These are phyloP conservation scores for Centropus bengalensis DNA, from an alignment of 2,113 vertebrate genomes.

Conservation along the genomic window DNA sequence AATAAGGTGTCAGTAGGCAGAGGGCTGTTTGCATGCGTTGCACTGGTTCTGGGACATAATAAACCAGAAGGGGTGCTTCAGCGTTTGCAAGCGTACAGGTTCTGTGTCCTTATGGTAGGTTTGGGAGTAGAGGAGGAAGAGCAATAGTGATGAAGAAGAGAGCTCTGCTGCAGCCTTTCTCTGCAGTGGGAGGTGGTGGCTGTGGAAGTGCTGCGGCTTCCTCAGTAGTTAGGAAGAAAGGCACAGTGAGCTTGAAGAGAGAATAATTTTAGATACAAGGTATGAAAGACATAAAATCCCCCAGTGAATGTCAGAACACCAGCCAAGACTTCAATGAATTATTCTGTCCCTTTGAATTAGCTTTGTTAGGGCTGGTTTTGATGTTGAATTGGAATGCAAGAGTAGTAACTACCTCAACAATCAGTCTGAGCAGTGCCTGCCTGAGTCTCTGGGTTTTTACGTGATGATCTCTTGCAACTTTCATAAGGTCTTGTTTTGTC, in stretches of 20 bases:
- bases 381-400: not conserved
- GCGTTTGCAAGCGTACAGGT: fast-evolving
- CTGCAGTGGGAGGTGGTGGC: not conserved
- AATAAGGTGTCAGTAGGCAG: not conserved
- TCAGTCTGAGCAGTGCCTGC: not conserved
- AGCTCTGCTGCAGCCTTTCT: not conserved
- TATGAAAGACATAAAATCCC: not conserved
- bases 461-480: not conserved
- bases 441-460: not conserved
- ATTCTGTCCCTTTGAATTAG: not conserved
- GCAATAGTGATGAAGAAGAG: not conserved
- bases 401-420: not conserved
- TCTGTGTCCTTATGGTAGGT: fast-evolving
- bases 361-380: not conserved
- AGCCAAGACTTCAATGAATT: not conserved
- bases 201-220: not conserved
- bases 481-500: not conserved
- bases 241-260: not conserved
- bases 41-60: not conserved
- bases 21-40: not conserved
- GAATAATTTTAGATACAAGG: not conserved
- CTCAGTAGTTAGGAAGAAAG: not conserved
- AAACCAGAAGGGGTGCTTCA: not conserved
- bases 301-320: not conserved
- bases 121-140: not conserved